Evolutionary conservation across 2,797 vertebrate genomes (phyloP).

Genomic region (Silurus aristotelis): DNA sequence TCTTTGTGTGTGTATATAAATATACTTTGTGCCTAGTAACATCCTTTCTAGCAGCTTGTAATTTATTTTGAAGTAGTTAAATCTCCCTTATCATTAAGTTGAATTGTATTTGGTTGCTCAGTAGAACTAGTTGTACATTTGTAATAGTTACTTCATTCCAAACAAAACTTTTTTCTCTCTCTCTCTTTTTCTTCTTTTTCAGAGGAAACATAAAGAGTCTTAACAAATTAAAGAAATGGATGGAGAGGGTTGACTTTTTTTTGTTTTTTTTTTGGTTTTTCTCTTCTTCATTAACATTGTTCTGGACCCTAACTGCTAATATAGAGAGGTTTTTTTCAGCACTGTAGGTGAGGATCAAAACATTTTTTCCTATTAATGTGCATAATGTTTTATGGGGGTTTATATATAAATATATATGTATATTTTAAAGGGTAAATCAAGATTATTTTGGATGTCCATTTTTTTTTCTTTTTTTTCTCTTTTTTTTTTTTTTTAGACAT

Average conservation of each 20-base stretch:
- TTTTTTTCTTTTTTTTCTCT: not conserved
- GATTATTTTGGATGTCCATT: slow-evolving; percentile 63
- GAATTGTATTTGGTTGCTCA: slow-evolving; percentile 64
- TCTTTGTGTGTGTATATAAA: slow-evolving; percentile 39
- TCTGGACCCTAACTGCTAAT: slow-evolving; percentile 48
- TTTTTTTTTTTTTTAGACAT: slow-evolving; percentile 60
- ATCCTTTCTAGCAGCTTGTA: slow-evolving; percentile 38
- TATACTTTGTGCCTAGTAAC: slow-evolving; percentile 39
- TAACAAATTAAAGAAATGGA: slow-evolving; percentile 74
- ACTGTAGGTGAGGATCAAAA: slow-evolving; percentile 75
- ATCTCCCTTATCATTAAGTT: slow-evolving; percentile 56
- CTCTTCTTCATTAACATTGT: slow-evolving; percentile 51
- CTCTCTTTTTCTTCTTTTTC: slow-evolving; percentile 75
- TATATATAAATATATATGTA: slow-evolving; percentile 69
- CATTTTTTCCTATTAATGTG: slow-evolving; percentile 68
- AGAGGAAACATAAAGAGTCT: slow-evolving; percentile 80
- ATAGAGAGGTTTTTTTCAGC: slow-evolving; percentile 60
- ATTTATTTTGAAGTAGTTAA: slow-evolving; percentile 39
- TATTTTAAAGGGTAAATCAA: slow-evolving; percentile 72
- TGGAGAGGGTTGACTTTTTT: slow-evolving; percentile 72
- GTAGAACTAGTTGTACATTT: slow-evolving; percentile 51
- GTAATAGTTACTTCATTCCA: slow-evolving; percentile 73
- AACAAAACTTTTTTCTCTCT: slow-evolving; percentile 75
- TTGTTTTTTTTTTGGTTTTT: slow-evolving; percentile 43
- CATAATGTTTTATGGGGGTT: slow-evolving; percentile 70